Base-by-base conservation (phyloP, 2,113 vertebrate species). In the Oryzias celebensis region DNA sequence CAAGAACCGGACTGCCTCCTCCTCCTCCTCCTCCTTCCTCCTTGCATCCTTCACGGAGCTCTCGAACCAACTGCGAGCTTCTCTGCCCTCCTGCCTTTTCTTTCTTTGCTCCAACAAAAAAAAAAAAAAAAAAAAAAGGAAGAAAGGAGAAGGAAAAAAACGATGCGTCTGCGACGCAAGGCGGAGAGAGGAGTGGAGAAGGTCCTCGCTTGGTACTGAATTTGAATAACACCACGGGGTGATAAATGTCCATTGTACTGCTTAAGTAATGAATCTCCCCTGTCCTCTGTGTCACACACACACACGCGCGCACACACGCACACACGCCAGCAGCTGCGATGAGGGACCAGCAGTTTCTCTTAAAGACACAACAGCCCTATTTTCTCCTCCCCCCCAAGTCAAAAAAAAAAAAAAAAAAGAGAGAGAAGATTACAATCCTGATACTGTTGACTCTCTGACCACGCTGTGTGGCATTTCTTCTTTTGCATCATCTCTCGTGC, bases 221-320 rank as follows among this genome's bases (percentile, higher is more conserved):
- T 97, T 95, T 96, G 95, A 98, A 98, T 98, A 97, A 97, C 96
- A 95, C 95, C 95, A 95, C 93, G 91, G 96, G 95, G 95, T 97
- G 96, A 98, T 98, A 96, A 98, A 98, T 98, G 95, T 93, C 94
- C 94, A 98, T 98, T 98, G 96, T 98, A 95, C 95, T 94, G 94
- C 93, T 91, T 93, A 93, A 95, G 94, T 96, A 94, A 96, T 97
- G 96, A 96, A 98, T 98, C 96, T 96, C 92, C 91, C 92, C 95
- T 96, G 94, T 95, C 95, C 95, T 94, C 94, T 89, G 86, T 93
- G 90, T 92, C 92, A 76, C 93, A 92, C 87, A 67, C 85, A 64
- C 92, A 72, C 92, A 91, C 86, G 49, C 75, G 45, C 75, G 41
- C 59, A 86, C 91, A 90, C 91, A 90, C 68, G 8, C 62, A 89